Conservation (phyloP, 2,888 invertebrate species). For the Matsumyia berberina region DNA sequence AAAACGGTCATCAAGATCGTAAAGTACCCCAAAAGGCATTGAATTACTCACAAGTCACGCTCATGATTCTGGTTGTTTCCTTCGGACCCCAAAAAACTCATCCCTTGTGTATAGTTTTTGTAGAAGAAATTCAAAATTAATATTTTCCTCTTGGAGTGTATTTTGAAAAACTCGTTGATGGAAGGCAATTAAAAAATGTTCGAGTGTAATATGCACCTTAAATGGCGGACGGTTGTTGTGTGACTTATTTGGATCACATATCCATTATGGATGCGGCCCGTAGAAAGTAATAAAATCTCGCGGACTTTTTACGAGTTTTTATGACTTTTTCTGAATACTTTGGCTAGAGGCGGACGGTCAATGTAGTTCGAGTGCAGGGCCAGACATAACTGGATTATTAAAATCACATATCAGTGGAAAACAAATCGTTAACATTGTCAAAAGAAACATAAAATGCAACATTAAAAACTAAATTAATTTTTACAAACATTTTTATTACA, state of each 20-base stretch:
- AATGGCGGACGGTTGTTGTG: background rate
- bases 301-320: constrained; percentile 73
- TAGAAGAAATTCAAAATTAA: constrained; percentile 58
- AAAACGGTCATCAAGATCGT: constrained; percentile 70
- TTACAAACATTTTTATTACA: constrained; percentile 55
- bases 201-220: constrained; percentile 6
- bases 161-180: constrained; percentile 32
- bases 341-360: constrained; percentile 7
- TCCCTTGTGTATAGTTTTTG: constrained; percentile 42
- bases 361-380: constrained; percentile 40
- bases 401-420: constrained; percentile 64
- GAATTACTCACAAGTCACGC: constrained; percentile 61
- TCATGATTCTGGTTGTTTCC: constrained; percentile 17
- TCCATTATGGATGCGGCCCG: constrained; percentile 8
- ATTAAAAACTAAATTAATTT: constrained; percentile 52
- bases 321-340: background rate
- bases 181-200: constrained; percentile 64
- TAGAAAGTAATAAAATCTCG: constrained; percentile 71
- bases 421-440: constrained; percentile 75
- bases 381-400: constrained; percentile 53
- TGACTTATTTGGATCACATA: constrained; percentile 53
- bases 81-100: constrained; percentile 9
- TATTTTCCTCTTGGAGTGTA: constrained; percentile 25
- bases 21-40: constrained; percentile 68
- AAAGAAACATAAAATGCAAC: constrained; percentile 72